Evolutionary conservation across 1,140 invertebrate genomes (phyloP), one percentile per base, ranked within the genome.

Genomic region (Sminthurinus signatus): DNA sequence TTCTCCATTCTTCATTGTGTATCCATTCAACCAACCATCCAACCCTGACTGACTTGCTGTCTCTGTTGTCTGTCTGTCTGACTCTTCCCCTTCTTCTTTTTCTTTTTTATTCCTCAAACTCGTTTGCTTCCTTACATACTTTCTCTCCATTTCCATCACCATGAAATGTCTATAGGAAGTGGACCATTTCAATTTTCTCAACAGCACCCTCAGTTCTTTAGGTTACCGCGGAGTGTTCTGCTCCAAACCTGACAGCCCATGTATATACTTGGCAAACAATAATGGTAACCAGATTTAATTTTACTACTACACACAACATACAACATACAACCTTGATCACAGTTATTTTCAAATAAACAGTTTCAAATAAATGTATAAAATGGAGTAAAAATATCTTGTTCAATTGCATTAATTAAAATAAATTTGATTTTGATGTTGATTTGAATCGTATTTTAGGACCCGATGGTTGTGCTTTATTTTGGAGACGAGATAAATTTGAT

Each of bases 401-500:
- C 5, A 36, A 36, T 36, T n/a, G n/a, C n/a, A n/a, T n/a, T n/a
- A n/a, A n/a, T n/a, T n/a, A n/a, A n/a, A n/a, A 36, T 36, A 36
- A 36, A 8, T 36, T 36, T 36, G 32, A 15, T 15, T 36, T 8
- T 36, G 32, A n/a, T 36, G 15, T 36, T 8, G 5, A 36, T 36
- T 8, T 36, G 32, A 36, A 36, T 36, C 15, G 5, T 36, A 36
- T 36, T 36, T 36, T 5, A n/a, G 88, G 88, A 1, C 87, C 88
- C 0, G 88, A 91, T 76, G 88, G 88, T 3, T 90, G 88, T 75
- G 88, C 88, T 1, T 79, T 90, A 25, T 90, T 91, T 75, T 88
- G 83, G 73, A 78, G 81, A 44, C 79, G 77, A 43, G 77, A 82
- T 44, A 84, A 84, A 74, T 83, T 87, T 60, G 80, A 85, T 62